Evolutionary conservation across 2,113 vertebrate genomes (phyloP), one percentile per base, ranked within the genome.

Genomic region (Caracal caracal): DNA sequence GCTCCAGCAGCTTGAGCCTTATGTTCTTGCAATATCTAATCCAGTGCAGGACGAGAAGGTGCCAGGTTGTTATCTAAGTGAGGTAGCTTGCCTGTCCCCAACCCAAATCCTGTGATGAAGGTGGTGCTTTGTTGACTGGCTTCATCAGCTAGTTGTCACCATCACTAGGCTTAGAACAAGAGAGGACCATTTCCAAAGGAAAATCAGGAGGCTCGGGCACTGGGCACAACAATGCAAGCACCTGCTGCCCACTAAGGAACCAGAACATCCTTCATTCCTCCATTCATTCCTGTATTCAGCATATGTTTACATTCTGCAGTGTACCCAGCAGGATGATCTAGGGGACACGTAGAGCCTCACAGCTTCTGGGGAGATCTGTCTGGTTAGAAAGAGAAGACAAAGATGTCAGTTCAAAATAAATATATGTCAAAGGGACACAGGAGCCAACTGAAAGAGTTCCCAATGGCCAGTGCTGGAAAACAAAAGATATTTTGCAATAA

Each of bases 381-480:
- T 86, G 53, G 8, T 28, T 87, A 24, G 70, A 47, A 81, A 88
- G 85, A 61, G 7, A 82, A 70, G 66, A 53, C 43, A 86, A 6
- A 79, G 53, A 51, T 66, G 40, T 94, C 65, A 33, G 66, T 89
- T 75, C 73, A 22, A 96, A 91, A 65, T 76, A 83, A 86, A 82
- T 61, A 8, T 11, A 33, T 28, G 35, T 93, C 15, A 61, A 24
- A 92, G n/a, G 40, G 35, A n/a, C 33, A 37, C 2, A 16, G 35
- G 22, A 10, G 2, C 66, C 30, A 35, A 19, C 33, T 66, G 37
- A 26, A 71, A 59, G 85, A 90, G 47, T 24, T 93, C 28, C 37
- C 17, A 20, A 1, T 79, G 63, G 86, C 28, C 47, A 79, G 5
- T 85, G 65, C 61, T 83, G 49, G 53, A 71, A 63, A 78, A 43